phyloP scores from a whole-genome alignment of 2,888 invertebrate genomes.

The Pilophorus perplexus region DNA sequence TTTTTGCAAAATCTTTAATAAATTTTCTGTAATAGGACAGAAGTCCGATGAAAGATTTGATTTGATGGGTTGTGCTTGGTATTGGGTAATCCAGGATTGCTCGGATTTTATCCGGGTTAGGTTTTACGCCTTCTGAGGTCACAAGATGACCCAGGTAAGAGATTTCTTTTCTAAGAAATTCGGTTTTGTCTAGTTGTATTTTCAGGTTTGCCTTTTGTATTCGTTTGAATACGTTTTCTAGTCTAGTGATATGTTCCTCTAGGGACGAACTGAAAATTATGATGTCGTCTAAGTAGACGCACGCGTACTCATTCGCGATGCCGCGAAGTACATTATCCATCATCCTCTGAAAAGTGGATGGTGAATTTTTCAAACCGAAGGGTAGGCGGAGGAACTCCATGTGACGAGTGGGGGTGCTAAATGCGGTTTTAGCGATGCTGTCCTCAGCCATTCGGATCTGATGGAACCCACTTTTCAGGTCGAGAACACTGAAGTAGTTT shows the following conservation, averaged over 20 bases:
- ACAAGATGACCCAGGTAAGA: too few species aligned
- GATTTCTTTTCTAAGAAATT: conserved; percentile 36
- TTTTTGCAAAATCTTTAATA: conserved; percentile 47
- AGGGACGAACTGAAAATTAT: conserved; percentile 21
- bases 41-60: too few species aligned
- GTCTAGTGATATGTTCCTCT: conserved; percentile 19
- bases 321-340: conserved; percentile 20
- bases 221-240: conserved; percentile 31
- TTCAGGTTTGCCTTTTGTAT: conserved; percentile 27
- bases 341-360: not conserved
- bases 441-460: conserved; percentile 6
- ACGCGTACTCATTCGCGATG: not conserved
- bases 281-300: conserved; percentile 37
- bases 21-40: too few species aligned
- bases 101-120: too few species aligned
- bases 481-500: conserved; percentile 50
- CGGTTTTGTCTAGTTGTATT: conserved; percentile 28
- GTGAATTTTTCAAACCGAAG: not conserved
- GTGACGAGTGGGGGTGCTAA: not conserved
- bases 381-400: not conserved
- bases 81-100: too few species aligned
- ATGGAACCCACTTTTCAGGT: conserved; percentile 45
- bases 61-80: too few species aligned
- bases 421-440: conserved; percentile 2
- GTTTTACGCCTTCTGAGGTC: too few species aligned